phyloP scores from a whole-genome alignment of 2,888 invertebrate genomes.

The Epiblema foenella region DNA sequence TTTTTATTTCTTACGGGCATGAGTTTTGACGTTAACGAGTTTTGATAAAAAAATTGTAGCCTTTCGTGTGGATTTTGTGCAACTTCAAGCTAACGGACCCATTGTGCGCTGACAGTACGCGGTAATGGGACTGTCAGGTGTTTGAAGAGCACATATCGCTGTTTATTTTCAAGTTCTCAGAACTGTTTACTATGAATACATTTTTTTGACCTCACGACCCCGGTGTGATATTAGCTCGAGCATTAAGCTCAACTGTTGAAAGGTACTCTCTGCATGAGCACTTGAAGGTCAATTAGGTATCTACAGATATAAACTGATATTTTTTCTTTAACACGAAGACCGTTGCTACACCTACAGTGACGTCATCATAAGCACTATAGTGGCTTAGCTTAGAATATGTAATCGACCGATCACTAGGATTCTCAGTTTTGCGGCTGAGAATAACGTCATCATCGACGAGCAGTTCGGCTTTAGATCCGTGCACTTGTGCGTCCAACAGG shows the following conservation, averaged over 20 bases:
- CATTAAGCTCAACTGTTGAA: slow-evolving; percentile 40
- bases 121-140: slow-evolving; percentile 77
- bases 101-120: slow-evolving; percentile 68
- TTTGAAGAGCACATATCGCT: slow-evolving; percentile 67
- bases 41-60: neutral
- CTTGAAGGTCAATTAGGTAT: slow-evolving; percentile 7
- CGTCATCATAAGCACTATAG: neutral
- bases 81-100: slow-evolving; percentile 41
- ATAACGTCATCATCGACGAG: too few relatives aligned
- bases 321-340: neutral
- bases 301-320: neutral
- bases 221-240: slow-evolving; percentile 43
- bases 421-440: too few relatives aligned
- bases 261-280: slow-evolving; percentile 52
- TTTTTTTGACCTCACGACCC: slow-evolving; percentile 62
- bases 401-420: too few relatives aligned
- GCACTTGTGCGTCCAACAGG: too few relatives aligned
- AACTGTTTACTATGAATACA: slow-evolving; percentile 57
- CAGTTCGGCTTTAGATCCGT: too few relatives aligned
- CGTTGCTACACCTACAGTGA: neutral
- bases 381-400: neutral
- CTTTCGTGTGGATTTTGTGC: slow-evolving; percentile 20
- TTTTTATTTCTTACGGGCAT: too few relatives aligned
- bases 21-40: neutral
- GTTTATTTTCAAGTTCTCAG: slow-evolving; percentile 69